Base-by-base conservation (phyloP, 2,113 vertebrate genomes). In the Oncorhynchus kisutch region DNA sequence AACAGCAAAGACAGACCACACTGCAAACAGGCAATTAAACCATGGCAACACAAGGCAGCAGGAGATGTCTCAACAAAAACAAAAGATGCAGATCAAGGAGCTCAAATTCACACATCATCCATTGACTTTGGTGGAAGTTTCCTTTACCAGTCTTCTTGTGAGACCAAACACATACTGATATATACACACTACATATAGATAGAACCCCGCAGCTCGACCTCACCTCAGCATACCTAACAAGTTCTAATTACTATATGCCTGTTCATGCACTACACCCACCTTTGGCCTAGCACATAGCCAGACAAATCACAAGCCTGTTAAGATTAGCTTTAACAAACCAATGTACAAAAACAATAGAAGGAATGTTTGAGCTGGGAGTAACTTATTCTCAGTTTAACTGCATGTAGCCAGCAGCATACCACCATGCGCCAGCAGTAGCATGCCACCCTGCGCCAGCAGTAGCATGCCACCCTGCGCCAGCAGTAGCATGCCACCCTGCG, bases 1-100 rank as follows among this genome's bases (percentile, higher is more conserved):
- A 80, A 82, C 82, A 85, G 80, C 88, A 84, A 80, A 84, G 82
- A 67, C 82, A 68, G 81, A 71, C 29, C 14, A 54, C 78, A 81
- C 59, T 45, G 75, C 78, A 84, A 86, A 72, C 78, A 80, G 18
- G 73, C 48, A 20, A 76, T 72, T 77, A 81, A 78, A 84, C 78
- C 86, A 76, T 67, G 69, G 71, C 87, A 88, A 89, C 78, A 64
- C 64, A 57, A 65, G 12, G n/a, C 29, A 45, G 29, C n/a, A 75
- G 82, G 77, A 79, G 25, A 13, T 39, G 59, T 13, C 66, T 66
- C 39, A 34, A 18, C 29, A 31, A 45, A 18, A 34, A 73, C 45
- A 45, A 54, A 14, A 34, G 45, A 70, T 49, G 45, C 68, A 49
- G 34, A 70, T 24, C 34, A n/a, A n/a, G n/a, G 68, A 70, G 45